Evolutionary conservation across 2,888 invertebrate species (phyloP).

Genomic region (Elmis aenea): DNA sequence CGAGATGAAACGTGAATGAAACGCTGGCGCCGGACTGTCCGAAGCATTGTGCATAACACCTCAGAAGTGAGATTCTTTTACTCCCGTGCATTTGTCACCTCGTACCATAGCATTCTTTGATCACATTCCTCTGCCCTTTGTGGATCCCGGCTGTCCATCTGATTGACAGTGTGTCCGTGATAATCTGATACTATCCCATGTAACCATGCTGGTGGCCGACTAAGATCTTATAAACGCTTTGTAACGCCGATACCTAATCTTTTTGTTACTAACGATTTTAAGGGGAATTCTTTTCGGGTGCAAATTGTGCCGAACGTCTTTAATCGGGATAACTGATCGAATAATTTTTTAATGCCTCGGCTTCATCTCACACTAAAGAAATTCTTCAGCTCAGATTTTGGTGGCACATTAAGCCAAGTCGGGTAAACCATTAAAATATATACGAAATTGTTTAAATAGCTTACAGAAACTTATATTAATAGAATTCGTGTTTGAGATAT

Average conservation of each 20-base stretch:
- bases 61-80: slow-evolving; percentile 24
- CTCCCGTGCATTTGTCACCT: slow-evolving; percentile 26
- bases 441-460: too few species aligned
- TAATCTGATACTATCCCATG: slow-evolving; percentile 23
- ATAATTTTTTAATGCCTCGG: slow-evolving; percentile 8
- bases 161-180: slow-evolving; percentile 22
- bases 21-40: slow-evolving; percentile 28
- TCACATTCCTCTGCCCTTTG: slow-evolving; percentile 21
- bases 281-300: slow-evolving; percentile 16
- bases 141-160: slow-evolving; percentile 19
- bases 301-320: too few species aligned
- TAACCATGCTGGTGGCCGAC: slow-evolving; percentile 18
- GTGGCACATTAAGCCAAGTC: too few species aligned
- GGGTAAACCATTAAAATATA: too few species aligned
- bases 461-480: too few species aligned
- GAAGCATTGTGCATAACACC: slow-evolving; percentile 25
- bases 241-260: slow-evolving; percentile 11
- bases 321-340: too few species aligned
- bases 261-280: slow-evolving; percentile 1
- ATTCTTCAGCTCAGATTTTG: too few species aligned
- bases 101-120: slow-evolving; percentile 15
- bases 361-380: too few species aligned
- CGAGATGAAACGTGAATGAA: slow-evolving; percentile 25
- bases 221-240: slow-evolving; percentile 15
- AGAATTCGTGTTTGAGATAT: too few species aligned